Conservation (phyloP, 2,888 invertebrate genomes). For the Eustalomyia histrio region DNA sequence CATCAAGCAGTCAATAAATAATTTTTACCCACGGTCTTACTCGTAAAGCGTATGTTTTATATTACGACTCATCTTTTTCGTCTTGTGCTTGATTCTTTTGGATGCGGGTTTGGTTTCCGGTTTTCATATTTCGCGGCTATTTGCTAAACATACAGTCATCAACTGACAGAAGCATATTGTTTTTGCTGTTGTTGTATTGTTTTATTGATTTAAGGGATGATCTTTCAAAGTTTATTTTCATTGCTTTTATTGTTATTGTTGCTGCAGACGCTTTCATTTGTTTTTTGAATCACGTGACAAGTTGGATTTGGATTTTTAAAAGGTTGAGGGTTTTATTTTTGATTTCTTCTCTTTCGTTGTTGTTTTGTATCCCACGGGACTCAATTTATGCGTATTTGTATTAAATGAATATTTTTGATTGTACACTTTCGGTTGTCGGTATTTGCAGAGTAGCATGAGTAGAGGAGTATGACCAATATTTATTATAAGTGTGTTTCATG, state of each 20-base stretch:
- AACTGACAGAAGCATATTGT: constrained; percentile 61
- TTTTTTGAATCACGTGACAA: constrained; percentile 77
- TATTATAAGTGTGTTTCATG: constrained; percentile 25
- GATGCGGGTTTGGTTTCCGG: constrained; percentile 69
- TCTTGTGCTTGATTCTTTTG: constrained; percentile 33
- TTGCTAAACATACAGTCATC: constrained; percentile 47
- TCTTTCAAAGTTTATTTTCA: constrained; percentile 67
- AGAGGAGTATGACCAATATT: constrained; percentile 48
- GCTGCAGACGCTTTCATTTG: constrained; percentile 67
- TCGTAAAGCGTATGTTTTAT: background rate
- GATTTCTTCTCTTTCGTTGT: background rate
- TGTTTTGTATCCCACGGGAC: constrained; percentile 74
- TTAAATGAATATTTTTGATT: constrained; percentile 74
- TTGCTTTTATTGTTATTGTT: constrained; percentile 30
- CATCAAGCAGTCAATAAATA: constrained; percentile 65
- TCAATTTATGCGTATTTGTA: constrained; percentile 76
- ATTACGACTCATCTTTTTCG: constrained; percentile 29
- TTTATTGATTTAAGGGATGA: constrained; percentile 72
- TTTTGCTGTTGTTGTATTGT: constrained; percentile 27
- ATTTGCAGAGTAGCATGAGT: background rate
- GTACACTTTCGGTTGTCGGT: constrained; percentile 60
- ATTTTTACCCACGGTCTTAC: constrained; percentile 70
- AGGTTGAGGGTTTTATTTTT: constrained; percentile 25
- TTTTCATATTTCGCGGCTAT: constrained; percentile 59
- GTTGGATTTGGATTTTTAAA: constrained; percentile 66